Evolutionary conservation across 2,797 vertebrate genomes (phyloP).

Genomic region (Zalophus californianus): DNA sequence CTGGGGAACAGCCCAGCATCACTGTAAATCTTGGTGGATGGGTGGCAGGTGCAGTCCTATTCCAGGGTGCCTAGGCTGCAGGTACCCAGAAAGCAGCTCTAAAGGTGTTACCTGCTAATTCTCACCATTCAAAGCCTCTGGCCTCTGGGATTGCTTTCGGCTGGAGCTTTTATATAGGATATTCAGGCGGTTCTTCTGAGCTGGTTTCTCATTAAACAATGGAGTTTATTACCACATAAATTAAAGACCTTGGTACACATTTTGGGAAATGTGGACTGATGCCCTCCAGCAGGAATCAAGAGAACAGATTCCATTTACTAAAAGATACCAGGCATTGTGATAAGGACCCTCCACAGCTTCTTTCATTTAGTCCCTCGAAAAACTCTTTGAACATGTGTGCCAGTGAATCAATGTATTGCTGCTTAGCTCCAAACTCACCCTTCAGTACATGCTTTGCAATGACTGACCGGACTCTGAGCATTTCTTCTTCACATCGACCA

Average conservation of each 20-base stretch:
- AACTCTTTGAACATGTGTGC: not conserved
- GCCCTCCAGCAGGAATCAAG: not conserved
- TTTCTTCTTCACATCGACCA: not conserved
- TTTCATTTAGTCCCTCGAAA: not conserved
- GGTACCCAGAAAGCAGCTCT: not conserved
- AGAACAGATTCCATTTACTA: not conserved
- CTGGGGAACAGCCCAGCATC: not conserved
- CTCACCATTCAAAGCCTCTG: not conserved
- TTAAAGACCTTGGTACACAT: not conserved
- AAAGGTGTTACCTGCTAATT: not conserved
- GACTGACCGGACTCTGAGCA: not conserved
- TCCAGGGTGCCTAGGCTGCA: too few relatives aligned
- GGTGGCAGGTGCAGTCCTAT: too few relatives aligned
- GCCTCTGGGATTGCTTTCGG: not conserved
- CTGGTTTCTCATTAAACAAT: not conserved
- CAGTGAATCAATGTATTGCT: not conserved
- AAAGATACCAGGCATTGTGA: not conserved
- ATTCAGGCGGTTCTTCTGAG: not conserved
- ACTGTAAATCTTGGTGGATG: not conserved
- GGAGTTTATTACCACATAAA: not conserved
- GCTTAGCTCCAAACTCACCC: slow-evolving; percentile 5
- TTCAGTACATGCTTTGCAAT: not conserved
- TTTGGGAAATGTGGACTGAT: not conserved
- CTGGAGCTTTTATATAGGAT: not conserved
- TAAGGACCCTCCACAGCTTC: not conserved